phyloP scores from a whole-genome alignment of 2,888 invertebrate genomes.

The Acronicta psi region DNA sequence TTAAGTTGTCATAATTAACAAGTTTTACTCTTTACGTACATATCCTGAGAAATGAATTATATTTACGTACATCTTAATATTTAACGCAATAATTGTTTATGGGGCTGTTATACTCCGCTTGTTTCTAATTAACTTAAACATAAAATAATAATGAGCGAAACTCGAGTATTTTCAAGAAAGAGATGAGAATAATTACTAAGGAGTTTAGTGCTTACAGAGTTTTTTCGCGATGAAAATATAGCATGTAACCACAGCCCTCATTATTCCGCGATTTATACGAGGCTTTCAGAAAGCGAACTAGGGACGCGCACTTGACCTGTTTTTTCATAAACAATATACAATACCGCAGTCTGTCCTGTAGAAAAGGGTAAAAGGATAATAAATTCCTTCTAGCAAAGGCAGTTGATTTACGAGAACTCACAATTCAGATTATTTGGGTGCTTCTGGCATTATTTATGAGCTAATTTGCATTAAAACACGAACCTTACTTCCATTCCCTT shows the following conservation, averaged over 20 bases:
- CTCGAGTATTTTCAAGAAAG: slow-evolving; percentile 25
- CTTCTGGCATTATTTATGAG: slow-evolving; percentile 58
- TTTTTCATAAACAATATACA: slow-evolving; percentile 57
- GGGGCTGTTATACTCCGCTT: slow-evolving; percentile 12
- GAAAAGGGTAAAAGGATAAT: slow-evolving; percentile 67
- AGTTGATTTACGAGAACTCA: slow-evolving; percentile 68
- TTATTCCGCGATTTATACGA: slow-evolving; percentile 43
- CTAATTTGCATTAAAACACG: slow-evolving; percentile 49
- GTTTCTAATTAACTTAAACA: slow-evolving; percentile 25
- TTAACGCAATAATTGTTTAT: slow-evolving; percentile 37
- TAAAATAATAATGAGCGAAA: slow-evolving; percentile 39
- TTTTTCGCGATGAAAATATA: slow-evolving; percentile 20
- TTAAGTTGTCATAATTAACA: slow-evolving; percentile 54
- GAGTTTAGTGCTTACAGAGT: slow-evolving; percentile 18
- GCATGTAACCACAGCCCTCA: slow-evolving; percentile 35
- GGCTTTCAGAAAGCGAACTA: slow-evolving; percentile 34
- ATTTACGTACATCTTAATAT: slow-evolving; percentile 33
- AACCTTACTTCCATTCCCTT: slow-evolving; percentile 6
- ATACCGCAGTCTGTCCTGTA: slow-evolving; percentile 57
- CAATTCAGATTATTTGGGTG: slow-evolving; percentile 56
- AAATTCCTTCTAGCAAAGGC: slow-evolving; percentile 66
- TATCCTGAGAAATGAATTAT: slow-evolving; percentile 36
- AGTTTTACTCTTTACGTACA: slow-evolving; percentile 31
- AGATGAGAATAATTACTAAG: slow-evolving; percentile 35
- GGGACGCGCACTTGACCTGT: slow-evolving; percentile 53